phyloP scores from a whole-genome alignment of 2,888 invertebrate genomes.

The Yponomeuta evonymella region DNA sequence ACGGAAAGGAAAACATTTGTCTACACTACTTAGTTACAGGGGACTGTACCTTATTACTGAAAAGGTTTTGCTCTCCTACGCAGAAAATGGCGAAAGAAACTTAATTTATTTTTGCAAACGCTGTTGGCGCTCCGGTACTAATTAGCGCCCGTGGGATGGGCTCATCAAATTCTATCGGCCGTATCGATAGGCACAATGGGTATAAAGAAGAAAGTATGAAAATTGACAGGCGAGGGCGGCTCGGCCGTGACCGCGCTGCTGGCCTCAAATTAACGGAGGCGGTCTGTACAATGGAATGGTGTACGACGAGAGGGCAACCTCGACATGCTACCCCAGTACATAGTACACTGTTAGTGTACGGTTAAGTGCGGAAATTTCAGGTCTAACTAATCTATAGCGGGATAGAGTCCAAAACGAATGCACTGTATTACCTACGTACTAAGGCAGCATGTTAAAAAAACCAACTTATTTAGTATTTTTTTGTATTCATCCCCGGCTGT shows the following conservation, averaged over 20 bases:
- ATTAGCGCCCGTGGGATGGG: constrained; percentile 6
- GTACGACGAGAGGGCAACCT: background rate
- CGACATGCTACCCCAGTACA: too few relatives aligned
- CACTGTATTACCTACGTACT: too few relatives aligned
- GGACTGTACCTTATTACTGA: background rate
- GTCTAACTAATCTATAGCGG: too few relatives aligned
- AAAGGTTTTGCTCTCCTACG: background rate
- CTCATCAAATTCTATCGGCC: constrained; percentile 10
- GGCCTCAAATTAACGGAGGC: constrained; percentile 8
- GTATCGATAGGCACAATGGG: background rate
- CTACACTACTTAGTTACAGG: too few relatives aligned
- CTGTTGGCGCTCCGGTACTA: background rate
- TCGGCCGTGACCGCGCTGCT: constrained; percentile 14
- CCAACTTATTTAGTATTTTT: too few relatives aligned
- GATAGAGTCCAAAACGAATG: too few relatives aligned
- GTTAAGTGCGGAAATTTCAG: too few relatives aligned
- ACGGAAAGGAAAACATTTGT: too few relatives aligned
- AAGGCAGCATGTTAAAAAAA: too few relatives aligned
- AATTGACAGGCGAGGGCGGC: constrained; percentile 4
- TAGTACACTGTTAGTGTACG: too few relatives aligned
- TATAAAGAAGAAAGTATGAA: constrained; percentile 13
- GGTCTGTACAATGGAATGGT: background rate
- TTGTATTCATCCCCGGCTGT: too few relatives aligned
- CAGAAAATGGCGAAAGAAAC: background rate
- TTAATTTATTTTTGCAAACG: background rate